Evolutionary conservation across 2,888 invertebrate species (phyloP).

Genomic region (Brachylomia viminalis): DNA sequence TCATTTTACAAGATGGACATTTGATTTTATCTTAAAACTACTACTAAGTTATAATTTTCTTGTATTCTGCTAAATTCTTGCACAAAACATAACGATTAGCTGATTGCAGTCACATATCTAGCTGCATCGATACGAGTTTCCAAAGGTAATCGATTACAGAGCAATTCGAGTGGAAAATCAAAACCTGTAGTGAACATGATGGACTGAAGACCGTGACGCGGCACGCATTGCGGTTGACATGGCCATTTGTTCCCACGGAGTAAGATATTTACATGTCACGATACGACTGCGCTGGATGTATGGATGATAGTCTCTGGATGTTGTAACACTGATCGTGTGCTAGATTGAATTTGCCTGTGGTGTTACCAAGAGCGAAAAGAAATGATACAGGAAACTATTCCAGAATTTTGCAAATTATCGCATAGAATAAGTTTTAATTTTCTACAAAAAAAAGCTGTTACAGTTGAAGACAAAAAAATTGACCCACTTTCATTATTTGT

Average conservation of each 20-base stretch:
- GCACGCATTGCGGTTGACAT: slow-evolving; percentile 79
- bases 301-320: background rate
- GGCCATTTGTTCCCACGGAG: slow-evolving; percentile 73
- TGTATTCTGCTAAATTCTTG: background rate
- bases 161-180: slow-evolving; percentile 70
- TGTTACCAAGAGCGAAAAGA: too few species aligned
- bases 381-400: too few species aligned
- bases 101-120: slow-evolving; percentile 36
- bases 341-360: too few species aligned
- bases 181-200: slow-evolving; percentile 72
- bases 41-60: background rate
- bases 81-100: background rate
- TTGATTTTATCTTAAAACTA: too few species aligned
- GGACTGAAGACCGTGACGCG: slow-evolving; percentile 74
- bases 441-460: too few species aligned
- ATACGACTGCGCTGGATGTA: slow-evolving; percentile 41
- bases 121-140: slow-evolving; percentile 46
- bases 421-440: too few species aligned
- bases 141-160: slow-evolving; percentile 64
- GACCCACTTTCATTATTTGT: too few species aligned
- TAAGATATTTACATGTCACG: slow-evolving; percentile 44
- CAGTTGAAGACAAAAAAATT: too few species aligned
- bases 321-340: background rate
- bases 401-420: too few species aligned
- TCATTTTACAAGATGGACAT: background rate